phyloP scores from a whole-genome alignment of 2,888 invertebrate species.

The Sinelater perroti region DNA sequence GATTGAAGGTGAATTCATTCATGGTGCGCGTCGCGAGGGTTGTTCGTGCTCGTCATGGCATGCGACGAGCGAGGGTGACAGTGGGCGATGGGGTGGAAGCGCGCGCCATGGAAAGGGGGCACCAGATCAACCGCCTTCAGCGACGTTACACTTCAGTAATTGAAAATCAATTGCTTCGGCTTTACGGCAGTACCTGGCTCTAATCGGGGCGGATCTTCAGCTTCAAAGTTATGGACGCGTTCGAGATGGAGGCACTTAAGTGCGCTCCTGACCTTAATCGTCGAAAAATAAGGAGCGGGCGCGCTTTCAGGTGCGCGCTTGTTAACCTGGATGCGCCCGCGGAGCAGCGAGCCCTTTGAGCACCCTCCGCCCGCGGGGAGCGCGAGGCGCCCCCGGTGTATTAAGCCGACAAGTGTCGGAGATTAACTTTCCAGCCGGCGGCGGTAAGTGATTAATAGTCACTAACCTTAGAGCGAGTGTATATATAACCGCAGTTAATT shows the following conservation, averaged over 20 bases:
- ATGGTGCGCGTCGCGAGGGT: constrained; percentile 38
- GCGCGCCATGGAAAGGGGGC: constrained; percentile 37
- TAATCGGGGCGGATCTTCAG: constrained; percentile 36
- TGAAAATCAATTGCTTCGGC: constrained; percentile 48
- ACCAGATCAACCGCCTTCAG: constrained; percentile 40
- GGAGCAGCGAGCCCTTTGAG: too few species aligned
- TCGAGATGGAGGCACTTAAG: constrained; percentile 1
- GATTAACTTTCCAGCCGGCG: constrained; percentile 52
- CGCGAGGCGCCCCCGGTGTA: constrained; percentile 38
- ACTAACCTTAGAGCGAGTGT: constrained; percentile 44
- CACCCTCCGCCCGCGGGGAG: not conserved
- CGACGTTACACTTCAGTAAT: constrained; percentile 47
- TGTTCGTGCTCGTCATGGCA: constrained; percentile 39
- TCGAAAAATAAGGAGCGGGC: too few species aligned
- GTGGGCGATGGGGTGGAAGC: constrained; percentile 35
- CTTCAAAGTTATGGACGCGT: constrained; percentile 22
- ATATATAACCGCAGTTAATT: constrained; percentile 56
- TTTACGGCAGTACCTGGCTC: constrained; percentile 41
- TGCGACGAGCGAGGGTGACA: constrained; percentile 36
- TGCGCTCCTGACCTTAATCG: not conserved
- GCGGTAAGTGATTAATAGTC: constrained; percentile 56
- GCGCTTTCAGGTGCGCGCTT: too few species aligned
- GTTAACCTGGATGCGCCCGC: too few species aligned
- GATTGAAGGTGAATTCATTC: constrained; percentile 48
- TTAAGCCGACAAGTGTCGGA: constrained; percentile 50